Conservation (phyloP, 2,888 invertebrate genomes). For the Drosophila eohydei region DNA sequence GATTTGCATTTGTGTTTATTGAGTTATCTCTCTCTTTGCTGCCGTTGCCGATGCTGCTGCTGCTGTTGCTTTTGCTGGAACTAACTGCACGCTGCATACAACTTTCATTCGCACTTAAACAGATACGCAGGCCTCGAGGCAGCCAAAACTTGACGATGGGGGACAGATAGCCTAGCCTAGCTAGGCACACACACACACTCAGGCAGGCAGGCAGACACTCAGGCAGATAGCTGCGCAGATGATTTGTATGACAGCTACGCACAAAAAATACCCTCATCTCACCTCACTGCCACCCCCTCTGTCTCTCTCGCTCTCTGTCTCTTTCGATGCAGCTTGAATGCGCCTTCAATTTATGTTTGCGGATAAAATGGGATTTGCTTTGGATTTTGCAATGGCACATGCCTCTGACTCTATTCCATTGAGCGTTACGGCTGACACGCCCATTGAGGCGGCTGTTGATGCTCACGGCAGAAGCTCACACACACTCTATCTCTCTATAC, state of each 20-base stretch:
- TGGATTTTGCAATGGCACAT: slow-evolving; percentile 54
- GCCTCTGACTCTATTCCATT: slow-evolving; percentile 39
- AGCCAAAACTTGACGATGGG: slow-evolving; percentile 66
- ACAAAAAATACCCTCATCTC: slow-evolving; percentile 28
- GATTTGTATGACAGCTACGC: slow-evolving; percentile 76
- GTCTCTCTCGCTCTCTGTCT: neutral
- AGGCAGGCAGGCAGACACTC: slow-evolving; percentile 4
- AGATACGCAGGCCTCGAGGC: slow-evolving; percentile 43
- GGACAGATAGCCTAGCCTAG: slow-evolving; percentile 11
- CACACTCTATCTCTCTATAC: slow-evolving; percentile 40
- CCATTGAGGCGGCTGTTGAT: slow-evolving; percentile 40
- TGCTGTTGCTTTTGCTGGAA: slow-evolving; percentile 34
- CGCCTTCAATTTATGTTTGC: slow-evolving; percentile 81
- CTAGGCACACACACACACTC: neutral
- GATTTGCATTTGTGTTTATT: slow-evolving; percentile 77
- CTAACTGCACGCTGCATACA: slow-evolving; percentile 55
- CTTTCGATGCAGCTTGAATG: slow-evolving; percentile 63
- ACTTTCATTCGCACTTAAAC: slow-evolving; percentile 75
- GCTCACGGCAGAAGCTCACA: slow-evolving; percentile 38
- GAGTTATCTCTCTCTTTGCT: slow-evolving; percentile 67
- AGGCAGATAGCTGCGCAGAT: slow-evolving; percentile 51
- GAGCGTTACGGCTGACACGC: slow-evolving; percentile 48
- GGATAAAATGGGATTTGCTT: slow-evolving; percentile 79
- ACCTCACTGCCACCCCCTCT: neutral
- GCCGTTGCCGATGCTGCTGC: neutral